Evolutionary conservation across 2,888 invertebrate genomes (phyloP).

Genomic region (Drosophila yooni): DNA sequence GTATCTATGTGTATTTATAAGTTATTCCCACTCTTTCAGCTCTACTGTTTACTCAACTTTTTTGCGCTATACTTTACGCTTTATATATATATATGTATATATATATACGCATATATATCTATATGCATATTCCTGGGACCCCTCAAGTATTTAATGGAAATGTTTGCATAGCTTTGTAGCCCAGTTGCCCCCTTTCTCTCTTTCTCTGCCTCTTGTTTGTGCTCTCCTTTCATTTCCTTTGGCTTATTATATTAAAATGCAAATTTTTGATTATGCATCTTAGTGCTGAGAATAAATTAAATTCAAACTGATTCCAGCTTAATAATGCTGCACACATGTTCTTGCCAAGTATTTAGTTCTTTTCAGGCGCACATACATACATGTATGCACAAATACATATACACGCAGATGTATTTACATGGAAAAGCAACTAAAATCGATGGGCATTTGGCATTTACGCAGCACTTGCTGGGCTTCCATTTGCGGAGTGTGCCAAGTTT

Average conservation of each 20-base stretch:
- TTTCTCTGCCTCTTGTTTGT: background rate
- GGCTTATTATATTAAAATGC: constrained; percentile 63
- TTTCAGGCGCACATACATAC: background rate
- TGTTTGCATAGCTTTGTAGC: constrained; percentile 72
- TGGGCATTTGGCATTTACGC: constrained; percentile 71
- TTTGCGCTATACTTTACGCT: constrained; percentile 43
- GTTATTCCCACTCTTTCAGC: constrained; percentile 57
- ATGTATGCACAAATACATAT: background rate
- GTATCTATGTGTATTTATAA: constrained; percentile 5
- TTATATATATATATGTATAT: constrained; percentile 7
- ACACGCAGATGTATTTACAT: background rate
- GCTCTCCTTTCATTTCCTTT: background rate
- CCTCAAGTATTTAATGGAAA: constrained; percentile 70
- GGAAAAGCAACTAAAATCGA: constrained; percentile 64
- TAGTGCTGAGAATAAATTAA: constrained; percentile 60
- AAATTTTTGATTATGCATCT: constrained; percentile 70
- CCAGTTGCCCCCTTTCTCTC: constrained; percentile 12
- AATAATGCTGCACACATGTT: constrained; percentile 4
- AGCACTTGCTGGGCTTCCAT: constrained; percentile 68
- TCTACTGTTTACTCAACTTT: constrained; percentile 68
- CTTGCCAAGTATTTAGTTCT: constrained; percentile 7
- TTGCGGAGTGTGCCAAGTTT: constrained; percentile 71
- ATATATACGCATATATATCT: background rate
- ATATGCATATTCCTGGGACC: constrained; percentile 35
- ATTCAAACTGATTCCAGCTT: constrained; percentile 51